Conservation (phyloP, 2,797 vertebrate genomes). For the Gadopsis bispinosus region DNA sequence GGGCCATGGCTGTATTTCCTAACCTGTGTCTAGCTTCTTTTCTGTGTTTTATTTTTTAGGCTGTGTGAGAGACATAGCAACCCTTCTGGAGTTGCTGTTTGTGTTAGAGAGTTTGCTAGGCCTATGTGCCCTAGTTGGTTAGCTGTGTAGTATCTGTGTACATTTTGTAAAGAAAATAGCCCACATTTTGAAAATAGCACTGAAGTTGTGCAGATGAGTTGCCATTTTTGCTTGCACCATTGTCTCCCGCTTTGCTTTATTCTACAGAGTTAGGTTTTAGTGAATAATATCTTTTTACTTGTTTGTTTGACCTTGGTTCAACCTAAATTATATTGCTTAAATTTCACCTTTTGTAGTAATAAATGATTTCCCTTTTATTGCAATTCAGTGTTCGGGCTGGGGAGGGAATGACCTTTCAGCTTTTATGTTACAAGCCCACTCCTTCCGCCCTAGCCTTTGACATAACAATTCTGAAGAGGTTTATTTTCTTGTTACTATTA, state of each 20-base stretch:
- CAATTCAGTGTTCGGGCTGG: not conserved
- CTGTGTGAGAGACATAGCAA: not conserved
- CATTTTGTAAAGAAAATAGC: not conserved
- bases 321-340: not conserved
- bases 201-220: not conserved
- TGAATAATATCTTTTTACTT: not conserved
- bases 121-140: not conserved
- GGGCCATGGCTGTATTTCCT: not conserved
- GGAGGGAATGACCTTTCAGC: not conserved
- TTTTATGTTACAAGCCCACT: not conserved
- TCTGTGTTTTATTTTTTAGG: not conserved
- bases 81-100: not conserved
- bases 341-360: not conserved
- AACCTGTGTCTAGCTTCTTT: not conserved
- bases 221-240: not conserved
- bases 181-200: not conserved
- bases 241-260: not conserved
- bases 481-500: not conserved
- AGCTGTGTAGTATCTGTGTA: not conserved
- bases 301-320: not conserved
- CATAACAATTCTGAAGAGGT: not conserved
- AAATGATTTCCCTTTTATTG: not conserved
- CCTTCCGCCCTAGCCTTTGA: not conserved
- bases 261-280: not conserved
- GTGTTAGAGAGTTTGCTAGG: not conserved